A percentile compares a stretch with the other conserved stretches of the same genome.
Conservation (phyloP, 2,113 vertebrate species). For the Bubo bubo region DNA sequence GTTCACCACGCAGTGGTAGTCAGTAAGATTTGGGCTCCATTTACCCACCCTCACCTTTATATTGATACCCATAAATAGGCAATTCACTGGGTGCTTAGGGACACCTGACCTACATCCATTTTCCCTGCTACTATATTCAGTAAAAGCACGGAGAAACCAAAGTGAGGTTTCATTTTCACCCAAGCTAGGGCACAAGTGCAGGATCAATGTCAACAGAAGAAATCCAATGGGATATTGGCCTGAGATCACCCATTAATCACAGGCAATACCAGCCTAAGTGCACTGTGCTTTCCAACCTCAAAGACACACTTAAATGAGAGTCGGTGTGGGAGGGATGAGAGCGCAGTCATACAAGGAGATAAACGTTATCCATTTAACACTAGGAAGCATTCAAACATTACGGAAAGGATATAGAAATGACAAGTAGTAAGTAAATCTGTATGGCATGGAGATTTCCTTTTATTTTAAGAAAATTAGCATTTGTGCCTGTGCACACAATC, state of each 20-base stretch:
- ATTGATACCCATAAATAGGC: not conserved
- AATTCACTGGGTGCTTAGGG: not conserved
- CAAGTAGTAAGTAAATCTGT: not conserved
- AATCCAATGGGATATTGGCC: not conserved
- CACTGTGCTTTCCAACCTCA: not conserved
- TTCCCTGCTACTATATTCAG: not conserved
- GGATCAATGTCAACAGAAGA: not conserved
- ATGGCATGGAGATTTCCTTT: not conserved
- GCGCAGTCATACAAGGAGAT: not conserved
- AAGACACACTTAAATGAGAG: not conserved
- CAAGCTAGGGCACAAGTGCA: not conserved
- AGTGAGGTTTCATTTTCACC: not conserved
- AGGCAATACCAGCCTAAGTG: not conserved
- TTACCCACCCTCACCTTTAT: not conserved
- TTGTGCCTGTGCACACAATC: not conserved
- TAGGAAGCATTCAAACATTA: not conserved
- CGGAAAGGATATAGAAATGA: not conserved
- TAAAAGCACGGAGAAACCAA: not conserved
- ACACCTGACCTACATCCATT: not conserved
- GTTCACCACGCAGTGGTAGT: too few relatives aligned
- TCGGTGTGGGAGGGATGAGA: rapidly evolving
- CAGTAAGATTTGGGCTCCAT: not conserved
- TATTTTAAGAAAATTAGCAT: not conserved
- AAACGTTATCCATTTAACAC: not conserved
- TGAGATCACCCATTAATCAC: not conserved